Conservation (phyloP, 1,140 invertebrate species). For the Hylaeus volcanicus region DNA sequence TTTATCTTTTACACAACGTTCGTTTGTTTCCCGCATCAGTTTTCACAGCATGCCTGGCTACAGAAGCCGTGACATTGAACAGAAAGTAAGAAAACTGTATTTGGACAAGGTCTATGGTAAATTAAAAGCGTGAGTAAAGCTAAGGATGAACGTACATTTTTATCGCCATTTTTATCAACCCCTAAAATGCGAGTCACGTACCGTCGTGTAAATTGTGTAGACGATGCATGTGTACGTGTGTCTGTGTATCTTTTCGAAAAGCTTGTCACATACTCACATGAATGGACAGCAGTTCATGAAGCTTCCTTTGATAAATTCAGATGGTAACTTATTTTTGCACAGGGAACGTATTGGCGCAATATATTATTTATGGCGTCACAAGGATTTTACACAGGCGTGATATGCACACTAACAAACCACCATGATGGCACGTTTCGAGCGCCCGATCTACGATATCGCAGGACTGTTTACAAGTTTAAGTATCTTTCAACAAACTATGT, state of each 20-base stretch:
- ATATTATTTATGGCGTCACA: slow-evolving; percentile 48
- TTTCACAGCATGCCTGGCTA: too few relatives aligned
- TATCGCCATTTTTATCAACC: slow-evolving; percentile 34
- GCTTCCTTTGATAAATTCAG: slow-evolving; percentile 60
- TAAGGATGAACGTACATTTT: background rate
- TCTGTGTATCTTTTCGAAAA: background rate
- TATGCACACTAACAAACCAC: slow-evolving; percentile 34
- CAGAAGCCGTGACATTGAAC: too few relatives aligned
- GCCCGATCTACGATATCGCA: background rate
- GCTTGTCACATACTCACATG: slow-evolving; percentile 72
- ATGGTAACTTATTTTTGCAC: slow-evolving; percentile 36
- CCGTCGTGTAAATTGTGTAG: background rate
- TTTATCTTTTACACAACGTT: background rate
- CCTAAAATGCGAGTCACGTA: slow-evolving; percentile 28
- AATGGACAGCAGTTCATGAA: slow-evolving; percentile 79
- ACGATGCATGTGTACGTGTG: too few relatives aligned
- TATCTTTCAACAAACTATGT: background rate
- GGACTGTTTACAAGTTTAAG: slow-evolving; percentile 7
- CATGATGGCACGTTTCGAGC: slow-evolving; percentile 17
- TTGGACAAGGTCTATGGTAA: too few relatives aligned
- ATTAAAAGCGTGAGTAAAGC: background rate
- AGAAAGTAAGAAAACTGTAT: too few relatives aligned
- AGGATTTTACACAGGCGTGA: slow-evolving; percentile 38
- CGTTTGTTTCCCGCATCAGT: background rate
- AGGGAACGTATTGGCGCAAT: slow-evolving; percentile 31